phyloP scores from a whole-genome alignment of 1,140 invertebrate genomes.

The Lepidostoma basale region DNA sequence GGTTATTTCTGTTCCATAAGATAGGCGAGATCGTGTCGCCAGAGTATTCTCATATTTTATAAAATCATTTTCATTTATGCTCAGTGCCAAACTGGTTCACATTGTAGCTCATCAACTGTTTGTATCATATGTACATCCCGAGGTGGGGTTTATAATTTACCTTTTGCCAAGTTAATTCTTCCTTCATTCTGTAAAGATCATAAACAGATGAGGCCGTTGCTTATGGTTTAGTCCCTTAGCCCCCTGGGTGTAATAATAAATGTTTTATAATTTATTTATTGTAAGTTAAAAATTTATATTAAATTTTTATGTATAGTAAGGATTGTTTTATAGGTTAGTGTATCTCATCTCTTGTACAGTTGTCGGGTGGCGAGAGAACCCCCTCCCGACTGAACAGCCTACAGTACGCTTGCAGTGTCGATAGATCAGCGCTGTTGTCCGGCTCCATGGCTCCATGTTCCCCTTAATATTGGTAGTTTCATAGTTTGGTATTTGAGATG shows the following conservation, averaged over 20 bases:
- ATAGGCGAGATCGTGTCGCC: conserved; percentile 35
- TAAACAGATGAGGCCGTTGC: no score
- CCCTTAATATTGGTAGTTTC: not conserved
- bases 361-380: not conserved
- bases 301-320: no score
- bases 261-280: no score
- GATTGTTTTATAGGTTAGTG: not conserved
- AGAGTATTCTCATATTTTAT: conserved; percentile 39
- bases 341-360: not conserved
- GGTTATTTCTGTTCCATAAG: conserved; percentile 35
- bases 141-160: conserved; percentile 3
- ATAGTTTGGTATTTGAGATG: not conserved
- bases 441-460: not conserved
- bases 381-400: not conserved
- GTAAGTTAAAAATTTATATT: no score
- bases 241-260: no score
- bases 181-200: conserved; percentile 8
- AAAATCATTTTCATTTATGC: not conserved
- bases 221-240: no score
- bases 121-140: no score
- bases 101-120: no score
- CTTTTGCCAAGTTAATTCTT: conserved; percentile 10
- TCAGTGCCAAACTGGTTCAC: not conserved
- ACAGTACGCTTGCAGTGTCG: not conserved
- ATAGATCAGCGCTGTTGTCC: no score